These are phyloP conservation scores for Cyphomyrus discorhynchus DNA, from an alignment of 2,113 vertebrate species.

Conservation along the genomic window DNA sequence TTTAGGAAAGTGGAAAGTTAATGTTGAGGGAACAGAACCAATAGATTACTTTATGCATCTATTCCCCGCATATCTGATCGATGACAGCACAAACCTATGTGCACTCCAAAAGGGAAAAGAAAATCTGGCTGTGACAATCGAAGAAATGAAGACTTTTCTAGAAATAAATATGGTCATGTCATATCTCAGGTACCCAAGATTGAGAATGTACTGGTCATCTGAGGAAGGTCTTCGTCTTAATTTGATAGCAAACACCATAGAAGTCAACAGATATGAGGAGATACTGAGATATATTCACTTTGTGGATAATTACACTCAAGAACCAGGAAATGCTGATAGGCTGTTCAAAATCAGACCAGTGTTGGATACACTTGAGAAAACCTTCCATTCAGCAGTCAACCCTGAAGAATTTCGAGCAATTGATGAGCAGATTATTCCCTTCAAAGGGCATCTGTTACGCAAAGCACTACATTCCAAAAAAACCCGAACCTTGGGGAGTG, in stretches of 20 bases:
- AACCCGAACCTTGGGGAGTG: conserved; percentile 16
- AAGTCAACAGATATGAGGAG: conserved; percentile 7
- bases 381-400: background rate
- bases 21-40: conserved; percentile 7
- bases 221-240: background rate
- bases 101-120: conserved; percentile 19
- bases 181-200: conserved; percentile 17
- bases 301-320: conserved; percentile 18
- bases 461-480: background rate
- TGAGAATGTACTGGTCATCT: conserved; percentile 26
- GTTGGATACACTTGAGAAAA: background rate
- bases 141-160: conserved; percentile 18
- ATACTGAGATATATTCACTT: conserved; percentile 18
- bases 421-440: background rate
- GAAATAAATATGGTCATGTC: conserved; percentile 18
- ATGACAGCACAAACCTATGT: conserved; percentile 19
- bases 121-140: background rate
- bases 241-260: conserved; percentile 22
- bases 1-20: background rate
- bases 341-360: conserved; percentile 25
- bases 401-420: conserved; percentile 18
- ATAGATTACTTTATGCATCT: conserved; percentile 11
- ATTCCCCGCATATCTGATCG: background rate
- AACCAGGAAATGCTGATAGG: conserved; percentile 5
- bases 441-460: too few species aligned